Conservation (phyloP, 2,113 vertebrate species). For the Fukomys damarensis region DNA sequence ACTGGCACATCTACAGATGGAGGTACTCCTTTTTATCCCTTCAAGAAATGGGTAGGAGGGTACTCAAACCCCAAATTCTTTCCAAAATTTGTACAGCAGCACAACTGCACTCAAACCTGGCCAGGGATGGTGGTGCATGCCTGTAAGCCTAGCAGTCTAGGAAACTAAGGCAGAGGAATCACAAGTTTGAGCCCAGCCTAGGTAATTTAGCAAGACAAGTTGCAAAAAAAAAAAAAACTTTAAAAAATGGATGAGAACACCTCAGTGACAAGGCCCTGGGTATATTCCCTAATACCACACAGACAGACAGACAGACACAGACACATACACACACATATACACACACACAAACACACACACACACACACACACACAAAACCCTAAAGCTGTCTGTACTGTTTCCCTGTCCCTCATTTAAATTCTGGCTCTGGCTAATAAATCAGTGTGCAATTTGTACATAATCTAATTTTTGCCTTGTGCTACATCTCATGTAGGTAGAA, state of each 20-base stretch:
- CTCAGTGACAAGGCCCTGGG: neutral
- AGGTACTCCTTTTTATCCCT: neutral
- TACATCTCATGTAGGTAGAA: conserved; percentile 66
- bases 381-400: neutral
- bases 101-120: neutral
- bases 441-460: conserved; percentile 61
- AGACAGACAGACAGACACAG: no score
- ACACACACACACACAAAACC: neutral
- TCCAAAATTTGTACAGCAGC: neutral
- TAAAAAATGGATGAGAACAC: neutral
- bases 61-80: neutral
- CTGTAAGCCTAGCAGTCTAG: neutral
- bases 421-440: conserved; percentile 69
- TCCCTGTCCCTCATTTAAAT: conserved; percentile 57
- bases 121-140: neutral
- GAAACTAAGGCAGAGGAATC: neutral
- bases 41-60: neutral
- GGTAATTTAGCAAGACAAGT: neutral
- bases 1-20: fast-evolving
- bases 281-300: neutral
- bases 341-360: no score
- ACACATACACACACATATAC: no score
- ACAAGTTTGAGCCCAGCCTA: neutral
- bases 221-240: neutral
- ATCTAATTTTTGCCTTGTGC: conserved; percentile 63